These are phyloP conservation scores for Drosophila pseudoobscura DNA, from an alignment of 1,140 invertebrate genomes.

Conservation along the genomic window DNA sequence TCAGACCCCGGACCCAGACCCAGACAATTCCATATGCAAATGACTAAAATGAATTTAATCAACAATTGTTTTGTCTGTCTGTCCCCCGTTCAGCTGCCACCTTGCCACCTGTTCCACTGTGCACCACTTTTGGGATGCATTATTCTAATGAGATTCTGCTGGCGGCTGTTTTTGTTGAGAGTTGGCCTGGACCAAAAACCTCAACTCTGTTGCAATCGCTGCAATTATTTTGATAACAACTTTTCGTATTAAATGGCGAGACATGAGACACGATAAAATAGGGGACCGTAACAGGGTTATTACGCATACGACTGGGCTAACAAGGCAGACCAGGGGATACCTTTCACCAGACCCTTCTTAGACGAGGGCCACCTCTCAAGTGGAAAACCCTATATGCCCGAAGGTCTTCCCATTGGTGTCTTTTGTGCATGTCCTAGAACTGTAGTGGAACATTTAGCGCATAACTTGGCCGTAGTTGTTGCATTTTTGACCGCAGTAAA, in stretches of 20 bases:
- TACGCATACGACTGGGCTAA: conserved; percentile 72
- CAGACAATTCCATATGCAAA: conserved; percentile 80
- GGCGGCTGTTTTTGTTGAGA: conserved; percentile 56
- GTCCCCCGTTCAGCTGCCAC: background rate
- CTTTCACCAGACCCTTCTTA: background rate
- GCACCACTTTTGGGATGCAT: conserved; percentile 58
- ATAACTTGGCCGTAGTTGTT: conserved; percentile 49
- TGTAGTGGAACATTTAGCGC: conserved; percentile 22
- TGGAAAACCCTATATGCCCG: background rate
- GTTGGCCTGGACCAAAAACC: conserved; percentile 7
- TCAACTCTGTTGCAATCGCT: conserved; percentile 56
- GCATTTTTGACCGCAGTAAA: conserved; percentile 77
- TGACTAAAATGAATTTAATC: conserved; percentile 79
- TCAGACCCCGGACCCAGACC: conserved; percentile 13
- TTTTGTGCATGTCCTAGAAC: conserved; percentile 1
- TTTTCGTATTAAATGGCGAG: conserved; percentile 78
- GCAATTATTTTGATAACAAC: conserved; percentile 79
- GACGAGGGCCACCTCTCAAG: no score
- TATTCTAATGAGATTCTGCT: conserved; percentile 79
- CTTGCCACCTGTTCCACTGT: conserved; percentile 17
- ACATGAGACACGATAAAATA: conserved; percentile 50
- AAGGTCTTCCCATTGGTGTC: background rate
- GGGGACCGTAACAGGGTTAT: conserved; percentile 38
- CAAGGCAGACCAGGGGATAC: conserved; percentile 24
- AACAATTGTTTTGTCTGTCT: conserved; percentile 67